Evolutionary conservation across 2,888 invertebrate species (phyloP), one percentile per base, ranked within the genome.

Genomic region (Apodemia hepburni): DNA sequence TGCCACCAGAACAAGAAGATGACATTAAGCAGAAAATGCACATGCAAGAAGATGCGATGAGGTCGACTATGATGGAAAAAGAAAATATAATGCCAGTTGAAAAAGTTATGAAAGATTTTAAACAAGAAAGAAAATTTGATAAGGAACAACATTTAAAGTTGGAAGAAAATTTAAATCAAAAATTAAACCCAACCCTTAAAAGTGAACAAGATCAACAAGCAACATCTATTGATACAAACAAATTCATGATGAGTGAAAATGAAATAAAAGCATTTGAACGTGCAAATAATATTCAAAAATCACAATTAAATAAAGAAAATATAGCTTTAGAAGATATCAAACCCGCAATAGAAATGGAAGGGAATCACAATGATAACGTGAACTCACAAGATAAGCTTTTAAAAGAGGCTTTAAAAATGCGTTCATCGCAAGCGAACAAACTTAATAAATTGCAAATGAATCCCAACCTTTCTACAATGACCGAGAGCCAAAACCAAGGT

Each of bases 391-490:
- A 54, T 27, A 54, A 54, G 27, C 54, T 54, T 27, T 27, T 54
- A 12, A 54, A 54, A 45, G 60, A 58, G 0, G 22, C 15, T 3
- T 58, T 47, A 58, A 42, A 12, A 49, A 58, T 51, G 58, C 49
- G 29, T 27, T 33, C 58, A 42, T 51, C 38, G 29, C 33, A 61
- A 47, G 45, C 15, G 22, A n/a, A 57, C 27, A 18, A 22, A 6
- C 58, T 45, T 11, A 33, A 61, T 51, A 27, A 47, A 7, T 54
- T 59, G 54, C 62, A 64, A 42, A 45, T 58, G 9, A 42, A 60
- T 35, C 15, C 58, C 18, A 64, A 64, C 58, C 58, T 62, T 61
- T 11, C 54, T 33, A 38, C 47, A 35, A 62, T 58, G 59, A 27
- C 12, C 1, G 51, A 54, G 15, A 12, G 12, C 11, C 51, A 22